A percentile compares a stretch with the other conserved stretches of the same genome.
These are phyloP conservation scores for Pithys albifrons DNA, from an alignment of 2,113 vertebrate genomes.

Conservation along the genomic window DNA sequence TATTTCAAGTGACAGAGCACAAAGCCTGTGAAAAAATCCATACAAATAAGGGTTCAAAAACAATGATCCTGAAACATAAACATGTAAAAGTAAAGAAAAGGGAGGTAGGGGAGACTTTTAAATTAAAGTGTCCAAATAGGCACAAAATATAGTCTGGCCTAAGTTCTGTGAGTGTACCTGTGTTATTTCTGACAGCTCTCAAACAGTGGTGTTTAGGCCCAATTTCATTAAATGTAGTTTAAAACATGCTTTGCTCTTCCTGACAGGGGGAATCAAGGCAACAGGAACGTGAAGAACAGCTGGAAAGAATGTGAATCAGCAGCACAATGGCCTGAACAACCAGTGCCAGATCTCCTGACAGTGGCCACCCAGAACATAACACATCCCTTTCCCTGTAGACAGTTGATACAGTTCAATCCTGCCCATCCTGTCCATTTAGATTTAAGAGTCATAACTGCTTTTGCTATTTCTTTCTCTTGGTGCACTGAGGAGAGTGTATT, in stretches of 20 bases:
- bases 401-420: not conserved
- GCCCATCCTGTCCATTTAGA: not conserved
- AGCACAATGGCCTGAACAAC: not conserved
- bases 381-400: not conserved
- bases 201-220: fast-evolving
- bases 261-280: not conserved
- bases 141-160: not conserved
- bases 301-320: not conserved
- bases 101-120: not conserved
- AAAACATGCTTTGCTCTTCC: not conserved
- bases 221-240: not conserved
- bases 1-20: not conserved
- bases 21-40: not conserved
- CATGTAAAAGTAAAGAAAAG: not conserved
- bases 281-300: not conserved
- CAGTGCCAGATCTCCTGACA: not conserved
- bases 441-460: not conserved
- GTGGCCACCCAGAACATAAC: not conserved
- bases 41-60: not conserved
- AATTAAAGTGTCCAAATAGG: not conserved
- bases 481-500: not conserved
- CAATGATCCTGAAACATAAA: not conserved
- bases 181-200: not conserved
- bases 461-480: not conserved
- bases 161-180: not conserved